Evolutionary conservation across 1,140 invertebrate genomes (phyloP), one percentile per base, ranked within the genome.

Genomic region (Hypothenemus hampei): DNA sequence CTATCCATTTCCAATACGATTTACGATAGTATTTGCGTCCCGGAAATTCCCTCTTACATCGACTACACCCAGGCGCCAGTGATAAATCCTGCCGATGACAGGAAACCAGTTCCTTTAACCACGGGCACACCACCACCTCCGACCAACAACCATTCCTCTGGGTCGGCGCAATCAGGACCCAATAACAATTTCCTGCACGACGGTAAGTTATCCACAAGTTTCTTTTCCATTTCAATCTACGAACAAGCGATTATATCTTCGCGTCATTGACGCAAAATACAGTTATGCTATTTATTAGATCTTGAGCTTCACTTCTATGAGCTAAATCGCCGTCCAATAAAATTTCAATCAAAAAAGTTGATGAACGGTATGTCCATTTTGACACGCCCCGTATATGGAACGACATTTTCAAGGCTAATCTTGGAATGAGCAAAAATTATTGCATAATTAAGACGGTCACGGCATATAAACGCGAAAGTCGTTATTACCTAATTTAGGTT

Each of bases 21-120:
- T 63, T 89, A 87, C 75, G 86, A 89, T 63, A 81, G 83, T 56
- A 81, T 87, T 62, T 88, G 86, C 69, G 84, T 88, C 63, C 85
- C 86, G 57, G 87, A 91, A 69, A 76, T 88, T 61, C 79, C 76
- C 52, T 82, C 84, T 64, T 85, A 84, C 69, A 75, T 86, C 63
- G 76, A 76, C 31, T 82, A 81, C 67, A 74, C 77, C 52, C 69
- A 72, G 52, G 64, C 64, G 6, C 62, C 64, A 21, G 63, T 39
- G 52, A 55, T 67, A 7, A 53, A 62, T 16, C 58, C 64, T 49
- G 67, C 63, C 35, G 66, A 66, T 29, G 66, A 66, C 59, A 50
- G 67, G 24, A 71, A 70, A 62, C 71, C 70, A 39, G 59, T 71
- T n/a, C 64, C 69, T 13, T 64, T 70, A 15, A 72, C 74, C 21